A percentile compares a stretch with the other conserved stretches of the same genome.
Conservation (phyloP, 2,797 vertebrate genomes). For the Anisognathus igniventris region DNA sequence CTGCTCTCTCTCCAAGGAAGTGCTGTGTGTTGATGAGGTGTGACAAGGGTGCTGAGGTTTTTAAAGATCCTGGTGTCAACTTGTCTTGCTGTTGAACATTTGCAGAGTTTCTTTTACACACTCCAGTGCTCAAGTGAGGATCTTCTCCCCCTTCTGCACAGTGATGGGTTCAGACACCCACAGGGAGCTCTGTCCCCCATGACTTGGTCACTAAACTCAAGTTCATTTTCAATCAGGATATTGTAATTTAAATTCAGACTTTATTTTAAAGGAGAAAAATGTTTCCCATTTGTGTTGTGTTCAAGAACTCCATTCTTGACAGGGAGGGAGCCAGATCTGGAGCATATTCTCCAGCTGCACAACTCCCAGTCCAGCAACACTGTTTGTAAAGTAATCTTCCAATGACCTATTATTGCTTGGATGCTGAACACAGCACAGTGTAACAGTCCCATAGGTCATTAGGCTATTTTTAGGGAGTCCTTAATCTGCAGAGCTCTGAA, state of each 20-base stretch:
- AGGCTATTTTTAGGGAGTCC: constrained; percentile 52
- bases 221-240: not conserved
- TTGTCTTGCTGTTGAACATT: not conserved
- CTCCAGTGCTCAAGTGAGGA: accelerated
- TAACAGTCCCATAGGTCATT: constrained; percentile 13
- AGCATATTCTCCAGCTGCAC: not conserved
- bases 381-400: constrained; percentile 39
- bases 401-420: constrained; percentile 5
- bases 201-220: accelerated
- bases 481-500: constrained; percentile 57
- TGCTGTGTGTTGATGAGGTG: not conserved
- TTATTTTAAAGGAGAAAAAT: not conserved
- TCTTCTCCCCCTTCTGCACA: not conserved
- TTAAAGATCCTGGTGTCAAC: not conserved
- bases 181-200: not conserved
- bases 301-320: not conserved
- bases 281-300: not conserved
- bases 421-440: constrained; percentile 30
- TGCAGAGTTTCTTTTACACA: not conserved
- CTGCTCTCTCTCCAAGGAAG: not conserved
- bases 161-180: not conserved
- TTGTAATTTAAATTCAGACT: not conserved
- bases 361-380: not conserved
- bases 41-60: not conserved
- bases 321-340: not conserved